A percentile compares a stretch with the other conserved stretches of the same genome.
phyloP scores from a whole-genome alignment of 2,797 vertebrate genomes.

The Epinephelus coioides region DNA sequence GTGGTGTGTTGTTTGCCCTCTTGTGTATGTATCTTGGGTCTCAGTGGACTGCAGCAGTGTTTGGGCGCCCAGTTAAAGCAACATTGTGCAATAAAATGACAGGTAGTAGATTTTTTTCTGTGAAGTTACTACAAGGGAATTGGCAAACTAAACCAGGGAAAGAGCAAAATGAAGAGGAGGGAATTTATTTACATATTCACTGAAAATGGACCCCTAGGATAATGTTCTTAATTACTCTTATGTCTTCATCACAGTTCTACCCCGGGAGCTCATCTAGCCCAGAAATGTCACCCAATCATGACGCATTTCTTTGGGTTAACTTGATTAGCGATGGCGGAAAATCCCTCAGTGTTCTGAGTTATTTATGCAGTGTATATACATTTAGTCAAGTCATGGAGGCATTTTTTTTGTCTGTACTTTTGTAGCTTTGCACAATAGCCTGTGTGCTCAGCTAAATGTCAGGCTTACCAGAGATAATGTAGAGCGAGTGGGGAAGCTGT shows the following conservation, averaged over 20 bases:
- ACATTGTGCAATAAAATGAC: slow-evolving; percentile 22
- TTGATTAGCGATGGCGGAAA: slow-evolving; percentile 81
- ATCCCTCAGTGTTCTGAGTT: slow-evolving; percentile 74
- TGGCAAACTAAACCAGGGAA: slow-evolving; percentile 38
- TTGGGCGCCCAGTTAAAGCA: neutral
- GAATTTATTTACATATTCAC: slow-evolving; percentile 82
- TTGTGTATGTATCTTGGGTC: neutral
- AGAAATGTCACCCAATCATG: slow-evolving; percentile 86
- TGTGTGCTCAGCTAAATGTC: slow-evolving; percentile 73
- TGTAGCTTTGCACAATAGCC: slow-evolving; percentile 44
- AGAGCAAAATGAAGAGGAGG: slow-evolving; percentile 44
- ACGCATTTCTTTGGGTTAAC: slow-evolving; percentile 79
- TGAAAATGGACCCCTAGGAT: slow-evolving; percentile 79
- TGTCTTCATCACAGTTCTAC: slow-evolving; percentile 80
- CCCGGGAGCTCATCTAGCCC: slow-evolving; percentile 83
- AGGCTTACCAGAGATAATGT: slow-evolving; percentile 71
- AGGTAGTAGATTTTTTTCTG: neutral
- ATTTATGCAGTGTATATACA: slow-evolving; percentile 69
- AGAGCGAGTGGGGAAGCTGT: slow-evolving; percentile 45
- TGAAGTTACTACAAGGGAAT: slow-evolving; percentile 38
- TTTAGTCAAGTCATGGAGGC: slow-evolving; percentile 64
- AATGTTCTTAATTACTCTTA: slow-evolving; percentile 83
- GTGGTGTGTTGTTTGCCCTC: slow-evolving; percentile 16
- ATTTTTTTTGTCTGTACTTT: slow-evolving; percentile 41
- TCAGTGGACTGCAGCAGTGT: slow-evolving; percentile 4